Evolutionary conservation across 2,113 vertebrate genomes (phyloP), one percentile per base, ranked within the genome.

Genomic region (Anthoscopus minutus): DNA sequence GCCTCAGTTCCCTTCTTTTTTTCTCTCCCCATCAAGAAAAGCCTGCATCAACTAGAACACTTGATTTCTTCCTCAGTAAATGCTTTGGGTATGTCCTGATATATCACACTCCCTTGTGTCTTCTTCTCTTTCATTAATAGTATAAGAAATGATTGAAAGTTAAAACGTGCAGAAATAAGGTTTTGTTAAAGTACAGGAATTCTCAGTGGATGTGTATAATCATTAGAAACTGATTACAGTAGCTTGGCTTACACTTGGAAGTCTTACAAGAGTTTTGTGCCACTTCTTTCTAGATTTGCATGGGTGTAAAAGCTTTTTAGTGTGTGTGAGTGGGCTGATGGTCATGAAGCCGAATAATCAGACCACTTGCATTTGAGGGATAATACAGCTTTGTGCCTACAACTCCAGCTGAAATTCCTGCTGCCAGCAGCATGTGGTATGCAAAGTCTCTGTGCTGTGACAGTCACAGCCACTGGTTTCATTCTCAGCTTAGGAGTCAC

Each of bases 141-240:
- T 38, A 27, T 58, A 50, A 89, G 65, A 89, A 73, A 80, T 84
- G 60, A 86, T 23, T 93, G 85, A 89, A 94, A 84, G 17, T 77
- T 84, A 84, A 93, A 89, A 62, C 0, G 6, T 35, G 57, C 24
- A 71, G 74, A 81, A 81, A 56, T 30, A 66, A 89, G 79, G 70
- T 79, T 85, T 92, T 82, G 38, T 92, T 94, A 54, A 93, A 81
- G 65, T 70, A 53, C 45, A 89, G 37, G 27, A 92, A 94, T 83
- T 51, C 89, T 72, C 92, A 80, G 87, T 73, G 89, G 94, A 89
- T 56, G 31, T 69, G 24, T n/a, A 12, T 64, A 86, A 44, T 83
- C n/a, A 44, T 60, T 65, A 69, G 81, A 72, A 83, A 65, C 8
- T 69, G 67, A 93, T 88, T 74, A 62, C 35, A 37, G 35, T 35